Evolutionary conservation across 2,113 vertebrate species (phyloP).

Genomic region (Channa argus): DNA sequence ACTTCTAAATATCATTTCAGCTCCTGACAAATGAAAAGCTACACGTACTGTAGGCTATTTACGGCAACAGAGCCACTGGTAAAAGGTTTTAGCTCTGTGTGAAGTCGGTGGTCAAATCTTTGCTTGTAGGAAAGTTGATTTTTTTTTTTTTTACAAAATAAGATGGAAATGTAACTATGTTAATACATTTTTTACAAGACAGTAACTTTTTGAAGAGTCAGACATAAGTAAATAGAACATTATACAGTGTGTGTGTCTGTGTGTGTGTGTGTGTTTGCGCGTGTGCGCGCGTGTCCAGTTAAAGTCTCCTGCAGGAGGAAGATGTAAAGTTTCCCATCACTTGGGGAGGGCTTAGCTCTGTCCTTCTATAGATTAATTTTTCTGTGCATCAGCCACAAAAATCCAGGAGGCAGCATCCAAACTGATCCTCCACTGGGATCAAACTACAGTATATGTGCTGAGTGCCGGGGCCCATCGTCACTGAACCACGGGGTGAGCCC

Average conservation of each 20-base stretch:
- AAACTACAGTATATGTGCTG: conserved; percentile 9
- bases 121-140: not conserved
- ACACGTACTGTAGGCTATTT: conserved; percentile 29
- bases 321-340: not conserved
- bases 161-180: conserved; percentile 7
- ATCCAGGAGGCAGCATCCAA: conserved; percentile 38
- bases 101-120: too few relatives aligned
- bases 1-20: conserved; percentile 47
- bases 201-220: conserved; percentile 31
- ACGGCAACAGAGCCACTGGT: conserved; percentile 22
- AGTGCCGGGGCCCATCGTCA: conserved; percentile 14
- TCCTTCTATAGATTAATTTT: not conserved
- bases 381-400: conserved; percentile 10
- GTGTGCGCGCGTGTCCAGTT: not conserved
- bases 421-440: conserved; percentile 6
- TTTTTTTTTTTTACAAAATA: conserved; percentile 18
- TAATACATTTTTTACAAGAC: conserved; percentile 26
- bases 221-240: conserved; percentile 26
- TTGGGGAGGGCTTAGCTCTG: not conserved
- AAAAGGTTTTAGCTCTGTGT: not conserved
- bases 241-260: conserved; percentile 33
- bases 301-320: conserved; percentile 14
- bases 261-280: conserved; percentile 25
- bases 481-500: not conserved
- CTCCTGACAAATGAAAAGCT: conserved; percentile 36